phyloP scores from a whole-genome alignment of 2,113 vertebrate species.

The Rattus norvegicus region DNA sequence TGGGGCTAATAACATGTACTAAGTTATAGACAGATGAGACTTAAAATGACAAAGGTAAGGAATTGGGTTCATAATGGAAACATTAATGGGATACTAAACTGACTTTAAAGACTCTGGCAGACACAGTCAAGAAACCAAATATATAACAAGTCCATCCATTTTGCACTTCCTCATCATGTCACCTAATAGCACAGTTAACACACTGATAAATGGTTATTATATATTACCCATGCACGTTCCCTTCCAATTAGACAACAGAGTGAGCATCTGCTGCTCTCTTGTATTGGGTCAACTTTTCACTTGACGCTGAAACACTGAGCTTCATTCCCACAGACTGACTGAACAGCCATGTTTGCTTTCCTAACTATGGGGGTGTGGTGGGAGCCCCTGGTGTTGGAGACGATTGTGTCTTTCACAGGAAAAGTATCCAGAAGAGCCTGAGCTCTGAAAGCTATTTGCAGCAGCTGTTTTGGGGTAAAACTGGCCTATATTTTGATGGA shows the following conservation, averaged over 20 bases:
- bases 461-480: background rate
- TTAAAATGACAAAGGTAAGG: conserved; percentile 81
- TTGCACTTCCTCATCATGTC: conserved; percentile 70
- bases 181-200: conserved; percentile 68
- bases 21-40: conserved; percentile 79
- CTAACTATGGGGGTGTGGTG: background rate
- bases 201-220: conserved; percentile 72
- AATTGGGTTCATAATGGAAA: conserved; percentile 77
- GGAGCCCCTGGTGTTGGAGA: background rate
- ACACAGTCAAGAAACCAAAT: conserved; percentile 75
- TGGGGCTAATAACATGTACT: conserved; percentile 77
- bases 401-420: background rate
- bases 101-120: conserved; percentile 77
- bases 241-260: conserved; percentile 67
- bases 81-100: conserved; percentile 78
- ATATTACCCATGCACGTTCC: conserved; percentile 39
- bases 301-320: conserved; percentile 17
- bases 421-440: background rate
- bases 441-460: background rate
- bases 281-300: conserved; percentile 9
- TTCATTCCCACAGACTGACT: background rate
- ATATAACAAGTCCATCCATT: conserved; percentile 73
- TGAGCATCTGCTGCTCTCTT: conserved; percentile 32
- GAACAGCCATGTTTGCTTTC: background rate
- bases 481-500: background rate